Base-by-base conservation (phyloP, 64 coral and sea anemone species). In the Stichodactyla mertensii region DNA sequence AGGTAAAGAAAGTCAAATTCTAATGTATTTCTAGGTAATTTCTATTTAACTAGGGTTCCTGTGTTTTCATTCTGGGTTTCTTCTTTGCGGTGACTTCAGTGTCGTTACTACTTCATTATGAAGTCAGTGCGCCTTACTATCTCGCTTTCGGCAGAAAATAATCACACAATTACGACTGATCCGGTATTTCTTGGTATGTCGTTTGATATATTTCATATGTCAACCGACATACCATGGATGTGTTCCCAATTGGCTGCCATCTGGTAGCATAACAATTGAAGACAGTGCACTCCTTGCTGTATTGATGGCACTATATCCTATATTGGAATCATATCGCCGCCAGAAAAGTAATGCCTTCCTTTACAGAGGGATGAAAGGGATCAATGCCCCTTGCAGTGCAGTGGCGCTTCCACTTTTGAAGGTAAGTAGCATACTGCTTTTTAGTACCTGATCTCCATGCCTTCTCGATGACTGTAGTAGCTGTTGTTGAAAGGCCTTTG, bases 201-300 rank as follows among this genome's bases (percentile, higher is more conserved):
- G n/a, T n/a, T n/a, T n/a, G n/a, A n/a, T n/a, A n/a, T n/a, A n/a
- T n/a, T n/a, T n/a, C n/a, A n/a, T n/a, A n/a, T n/a, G n/a, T n/a
- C n/a, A 92, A 86, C 19, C 85, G 53, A 22, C 64, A 77, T 52
- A 92, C 90, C 45, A 92, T 20, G 78, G 90, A 55, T 92, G 86
- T n/a, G 22, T 71, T 53, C 88, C 88, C 61, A 89, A 84, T 31
- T 36, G 26, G 61, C 10, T 57, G 4, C 69, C 18, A 16, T 80
- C 77, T 52, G 13, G 36, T 31, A 69, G 59, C 0, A 36, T 52
- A 86, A 70, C 51, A 8, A 86, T 70, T 57, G 60, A 70, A 10
- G 84, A 86, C 28, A 87, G n/a, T 23, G 86, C 86, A 87, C 62
- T 71, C 62, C 85, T 54, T n/a, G 85, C 85, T 64, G 85, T 86